Evolutionary conservation across 2,113 vertebrate genomes (phyloP), one percentile per base, ranked within the genome.

Genomic region (Ondatra zibethicus): DNA sequence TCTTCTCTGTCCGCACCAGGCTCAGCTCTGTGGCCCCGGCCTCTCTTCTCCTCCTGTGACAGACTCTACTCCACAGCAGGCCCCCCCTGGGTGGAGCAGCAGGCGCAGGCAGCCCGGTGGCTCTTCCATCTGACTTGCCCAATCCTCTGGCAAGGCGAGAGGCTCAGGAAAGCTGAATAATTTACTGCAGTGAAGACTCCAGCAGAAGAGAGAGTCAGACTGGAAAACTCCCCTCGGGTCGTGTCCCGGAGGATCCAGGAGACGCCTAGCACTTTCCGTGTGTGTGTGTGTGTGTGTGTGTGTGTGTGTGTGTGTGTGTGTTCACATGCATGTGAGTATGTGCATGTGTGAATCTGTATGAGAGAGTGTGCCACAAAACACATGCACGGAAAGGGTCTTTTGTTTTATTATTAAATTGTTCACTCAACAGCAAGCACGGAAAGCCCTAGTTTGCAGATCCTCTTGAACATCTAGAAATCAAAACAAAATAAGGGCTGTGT

Each of bases 1-100:
- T 82, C 95, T 94, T 45, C 61, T 72, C 52, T 82, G 80, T 78
- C 80, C 42, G 68, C 70, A 42, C 31, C 66, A 72, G 23, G 61
- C 91, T 58, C 50, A 85, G 82, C 33, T 73, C 42, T 42, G 42
- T 36, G 17, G 31, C 42, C 72, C 93, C 16, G 3, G 47, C 76
- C n/a, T 92, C 27, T 61, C 70, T 52, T 78, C n/a, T 55, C 77
- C 36, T 27, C 31, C 3, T 12, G 68, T 1, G 5, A 11, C 1
- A 19, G 36, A 10, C 70, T 72, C 7, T 84, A 52, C n/a, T 65
- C n/a, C 70, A 8, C 3, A 9, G 88, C 55, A 78, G 8, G 7
- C 45, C n/a, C 58, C 58, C 58, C 89, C 31, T 70, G 50, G 23
- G 36, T 66, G 76, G 75, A 87, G 39, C 72, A 27, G 3, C 0